Percentiles rank a stretch among this genome's conserved stretches.
Conservation (phyloP, 2,888 invertebrate species). For the Deladenus siricidicola region DNA sequence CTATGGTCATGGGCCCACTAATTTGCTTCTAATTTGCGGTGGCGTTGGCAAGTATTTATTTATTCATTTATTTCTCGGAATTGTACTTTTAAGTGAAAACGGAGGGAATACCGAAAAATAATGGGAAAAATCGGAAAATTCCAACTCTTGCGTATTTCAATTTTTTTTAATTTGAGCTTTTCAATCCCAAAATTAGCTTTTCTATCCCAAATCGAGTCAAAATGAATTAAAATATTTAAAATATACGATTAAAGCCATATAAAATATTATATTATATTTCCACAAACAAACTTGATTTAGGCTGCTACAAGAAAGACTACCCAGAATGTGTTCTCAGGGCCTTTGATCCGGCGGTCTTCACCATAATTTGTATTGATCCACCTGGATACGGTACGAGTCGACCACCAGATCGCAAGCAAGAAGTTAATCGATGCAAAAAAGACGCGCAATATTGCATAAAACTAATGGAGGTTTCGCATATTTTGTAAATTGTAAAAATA, state of each 20-base stretch:
- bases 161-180: no score
- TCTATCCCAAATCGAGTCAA: no score
- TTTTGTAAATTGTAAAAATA: neutral
- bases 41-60: constrained; percentile 31
- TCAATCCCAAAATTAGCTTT: no score
- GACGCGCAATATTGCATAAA: constrained; percentile 45
- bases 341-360: constrained; percentile 44
- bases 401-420: constrained; percentile 49
- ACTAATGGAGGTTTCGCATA: constrained; percentile 42
- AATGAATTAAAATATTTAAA: no score
- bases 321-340: constrained; percentile 41
- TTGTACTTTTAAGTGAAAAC: no score
- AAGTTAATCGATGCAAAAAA: constrained; percentile 46
- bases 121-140: no score
- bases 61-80: no score
- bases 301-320: constrained; percentile 49
- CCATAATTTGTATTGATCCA: constrained; percentile 50
- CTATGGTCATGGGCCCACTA: constrained; percentile 32
- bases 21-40: constrained; percentile 34
- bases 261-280: no score
- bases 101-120: no score
- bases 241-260: no score
- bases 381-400: constrained; percentile 47
- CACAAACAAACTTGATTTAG: no score
- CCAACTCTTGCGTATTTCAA: no score